Evolutionary conservation across 2,797 vertebrate species (phyloP).

Genomic region (Myotis planiceps): DNA sequence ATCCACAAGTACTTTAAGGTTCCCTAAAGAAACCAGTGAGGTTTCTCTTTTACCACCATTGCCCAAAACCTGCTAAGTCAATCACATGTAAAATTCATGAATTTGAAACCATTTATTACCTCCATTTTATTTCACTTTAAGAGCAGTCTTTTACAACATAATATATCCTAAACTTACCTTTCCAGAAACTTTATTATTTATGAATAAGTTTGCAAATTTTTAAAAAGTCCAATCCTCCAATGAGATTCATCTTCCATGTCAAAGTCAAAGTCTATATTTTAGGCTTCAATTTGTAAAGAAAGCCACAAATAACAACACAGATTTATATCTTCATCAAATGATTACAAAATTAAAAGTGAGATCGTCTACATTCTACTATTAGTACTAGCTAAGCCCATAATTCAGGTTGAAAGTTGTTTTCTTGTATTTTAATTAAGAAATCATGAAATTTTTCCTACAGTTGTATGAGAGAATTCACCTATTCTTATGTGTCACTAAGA

Average conservation of each 20-base stretch:
- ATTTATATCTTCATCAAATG: neutral
- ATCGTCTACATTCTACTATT: neutral
- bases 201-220: neutral
- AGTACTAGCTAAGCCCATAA: conserved; percentile 16
- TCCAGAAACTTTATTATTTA: neutral
- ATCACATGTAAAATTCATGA: conserved; percentile 41
- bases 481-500: neutral
- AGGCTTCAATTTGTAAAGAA: neutral
- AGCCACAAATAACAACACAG: conserved; percentile 35
- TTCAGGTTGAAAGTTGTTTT: conserved; percentile 45
- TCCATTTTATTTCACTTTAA: conserved; percentile 26
- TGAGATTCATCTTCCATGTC: neutral
- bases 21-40: neutral
- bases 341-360: conserved; percentile 27
- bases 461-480: neutral
- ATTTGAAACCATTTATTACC: conserved; percentile 28
- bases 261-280: neutral
- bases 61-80: neutral
- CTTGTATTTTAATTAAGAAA: conserved; percentile 43
- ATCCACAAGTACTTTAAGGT: neutral
- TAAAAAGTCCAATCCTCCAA: conserved; percentile 35
- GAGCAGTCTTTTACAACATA: conserved; percentile 3
- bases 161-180: neutral
- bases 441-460: conserved; percentile 32
- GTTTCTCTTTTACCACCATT: neutral